Percentiles rank a stretch among this genome's conserved stretches.
Conservation (phyloP, 2,797 vertebrate genomes). For the Bradypodion pumilum region DNA sequence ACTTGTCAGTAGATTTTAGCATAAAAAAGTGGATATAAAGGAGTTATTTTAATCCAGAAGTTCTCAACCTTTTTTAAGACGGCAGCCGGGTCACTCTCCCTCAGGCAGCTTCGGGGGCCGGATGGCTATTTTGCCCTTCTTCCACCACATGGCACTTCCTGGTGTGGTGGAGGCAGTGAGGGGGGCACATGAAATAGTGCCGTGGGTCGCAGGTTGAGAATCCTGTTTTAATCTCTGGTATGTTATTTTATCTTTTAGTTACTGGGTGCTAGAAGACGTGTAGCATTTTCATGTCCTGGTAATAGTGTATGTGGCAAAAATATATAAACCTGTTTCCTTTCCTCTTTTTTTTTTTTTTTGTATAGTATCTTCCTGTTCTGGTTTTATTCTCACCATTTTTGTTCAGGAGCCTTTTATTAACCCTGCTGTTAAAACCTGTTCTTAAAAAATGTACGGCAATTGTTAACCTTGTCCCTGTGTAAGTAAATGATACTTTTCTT, state of each 20-base stretch:
- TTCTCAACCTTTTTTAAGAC: no score
- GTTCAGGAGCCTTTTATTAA: neutral
- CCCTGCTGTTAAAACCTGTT: neutral
- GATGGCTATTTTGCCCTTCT: no score
- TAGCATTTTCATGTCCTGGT: neutral
- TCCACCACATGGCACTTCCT: no score
- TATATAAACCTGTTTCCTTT: neutral
- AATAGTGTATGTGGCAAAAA: neutral
- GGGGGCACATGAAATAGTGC: no score
- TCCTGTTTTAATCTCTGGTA: no score
- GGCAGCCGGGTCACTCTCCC: no score
- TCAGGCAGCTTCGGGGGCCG: no score
- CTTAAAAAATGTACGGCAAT: constrained; percentile 20
- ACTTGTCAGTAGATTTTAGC: neutral
- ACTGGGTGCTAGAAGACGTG: neutral
- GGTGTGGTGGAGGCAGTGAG: no score
- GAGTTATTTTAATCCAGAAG: neutral
- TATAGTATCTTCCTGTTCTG: no score
- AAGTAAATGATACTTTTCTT: neutral
- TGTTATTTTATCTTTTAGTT: neutral
- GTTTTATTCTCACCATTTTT: neutral
- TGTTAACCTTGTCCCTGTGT: neutral
- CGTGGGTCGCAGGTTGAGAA: no score
- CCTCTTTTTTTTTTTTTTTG: neutral
- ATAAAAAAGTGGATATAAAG: neutral